phyloP scores from a whole-genome alignment of 2,113 vertebrate species.

The Charina bottae region DNA sequence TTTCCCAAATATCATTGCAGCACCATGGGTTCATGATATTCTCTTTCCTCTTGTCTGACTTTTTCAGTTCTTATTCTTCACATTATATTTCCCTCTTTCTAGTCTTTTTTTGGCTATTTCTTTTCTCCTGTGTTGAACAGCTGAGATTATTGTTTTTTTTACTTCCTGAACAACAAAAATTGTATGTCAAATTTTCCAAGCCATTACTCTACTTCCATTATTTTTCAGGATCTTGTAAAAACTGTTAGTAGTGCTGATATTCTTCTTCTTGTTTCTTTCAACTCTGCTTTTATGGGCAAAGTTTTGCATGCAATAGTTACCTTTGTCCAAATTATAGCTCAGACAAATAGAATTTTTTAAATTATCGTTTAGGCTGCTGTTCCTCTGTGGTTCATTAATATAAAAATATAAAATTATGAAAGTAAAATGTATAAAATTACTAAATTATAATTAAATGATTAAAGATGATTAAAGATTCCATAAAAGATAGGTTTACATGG shows the following conservation, averaged over 20 bases:
- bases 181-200: background rate
- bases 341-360: background rate
- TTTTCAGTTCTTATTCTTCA: background rate
- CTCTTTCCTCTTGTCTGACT: background rate
- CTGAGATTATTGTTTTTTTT: background rate
- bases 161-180: background rate
- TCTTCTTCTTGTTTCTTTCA: background rate
- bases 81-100: background rate
- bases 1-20: background rate
- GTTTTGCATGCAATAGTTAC: background rate
- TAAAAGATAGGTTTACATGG: background rate
- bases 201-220: background rate
- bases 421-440: background rate
- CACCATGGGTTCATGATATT: background rate
- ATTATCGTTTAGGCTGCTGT: background rate
- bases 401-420: background rate
- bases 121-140: background rate
- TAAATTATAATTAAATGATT: background rate
- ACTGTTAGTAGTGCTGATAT: background rate
- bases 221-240: background rate
- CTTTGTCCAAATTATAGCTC: background rate
- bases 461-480: background rate
- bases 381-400: background rate
- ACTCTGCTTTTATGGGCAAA: too few relatives aligned
- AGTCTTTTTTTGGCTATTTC: background rate